Percentiles rank a stretch among this genome's conserved stretches.
Evolutionary conservation across 2,113 vertebrate genomes (phyloP).

Genomic region (Gymnobelideus leadbeateri): DNA sequence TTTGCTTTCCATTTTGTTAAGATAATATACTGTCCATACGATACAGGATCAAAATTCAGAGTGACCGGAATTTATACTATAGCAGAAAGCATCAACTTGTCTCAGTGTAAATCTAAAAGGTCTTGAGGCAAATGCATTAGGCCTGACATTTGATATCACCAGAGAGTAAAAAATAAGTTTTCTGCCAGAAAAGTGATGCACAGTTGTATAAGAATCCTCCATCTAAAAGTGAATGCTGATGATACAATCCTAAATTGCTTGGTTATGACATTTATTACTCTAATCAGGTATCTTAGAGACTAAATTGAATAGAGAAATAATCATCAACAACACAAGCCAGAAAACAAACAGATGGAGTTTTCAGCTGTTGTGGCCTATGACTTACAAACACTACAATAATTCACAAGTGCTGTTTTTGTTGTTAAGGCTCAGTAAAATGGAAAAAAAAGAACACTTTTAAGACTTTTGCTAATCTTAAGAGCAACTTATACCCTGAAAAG

Average conservation of each 20-base stretch:
- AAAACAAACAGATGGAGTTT: constrained; percentile 23
- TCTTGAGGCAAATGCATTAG: constrained; percentile 47
- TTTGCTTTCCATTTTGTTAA: constrained; percentile 49
- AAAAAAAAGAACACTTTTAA: constrained; percentile 62
- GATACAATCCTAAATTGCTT: constrained; percentile 17
- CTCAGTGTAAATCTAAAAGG: constrained; percentile 52
- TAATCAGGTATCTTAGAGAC: constrained; percentile 31
- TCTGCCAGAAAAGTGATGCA: constrained; percentile 19
- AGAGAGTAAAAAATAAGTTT: constrained; percentile 43
- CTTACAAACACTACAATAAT: constrained; percentile 47
- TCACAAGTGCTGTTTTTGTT: constrained; percentile 58
- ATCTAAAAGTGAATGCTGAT: constrained; percentile 20
- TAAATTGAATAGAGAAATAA: constrained; percentile 27
- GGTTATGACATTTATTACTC: constrained; percentile 47
- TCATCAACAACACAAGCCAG: background rate
- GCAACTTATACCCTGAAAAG: constrained; percentile 42
- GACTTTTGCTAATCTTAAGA: constrained; percentile 30
- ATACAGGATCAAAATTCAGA: constrained; percentile 55
- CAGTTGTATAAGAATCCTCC: constrained; percentile 24
- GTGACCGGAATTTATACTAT: constrained; percentile 43
- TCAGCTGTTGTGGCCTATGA: constrained; percentile 36
- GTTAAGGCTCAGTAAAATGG: constrained; percentile 73
- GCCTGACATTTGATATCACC: constrained; percentile 45
- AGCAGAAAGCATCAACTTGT: constrained; percentile 34
- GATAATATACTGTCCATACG: constrained; percentile 23